phyloP scores from a whole-genome alignment of 1,140 invertebrate species.

The Popillia japonica region DNA sequence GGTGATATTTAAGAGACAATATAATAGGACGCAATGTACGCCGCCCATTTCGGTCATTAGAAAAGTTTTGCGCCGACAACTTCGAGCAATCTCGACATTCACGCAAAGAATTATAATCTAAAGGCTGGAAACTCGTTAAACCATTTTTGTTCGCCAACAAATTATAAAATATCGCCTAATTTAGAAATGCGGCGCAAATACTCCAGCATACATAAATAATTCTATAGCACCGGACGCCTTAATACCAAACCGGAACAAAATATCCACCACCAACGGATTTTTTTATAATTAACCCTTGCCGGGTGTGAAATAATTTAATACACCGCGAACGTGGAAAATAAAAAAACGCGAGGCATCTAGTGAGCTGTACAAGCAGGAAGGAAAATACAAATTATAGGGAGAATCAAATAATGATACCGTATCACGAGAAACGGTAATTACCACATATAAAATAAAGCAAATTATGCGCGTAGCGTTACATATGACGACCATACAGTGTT shows the following conservation, averaged over 20 bases:
- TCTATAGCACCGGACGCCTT: neutral
- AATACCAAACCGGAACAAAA: neutral
- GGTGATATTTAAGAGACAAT: too few species aligned
- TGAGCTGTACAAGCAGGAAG: neutral
- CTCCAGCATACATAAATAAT: neutral
- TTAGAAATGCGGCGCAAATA: neutral
- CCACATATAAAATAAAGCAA: conserved; percentile 2
- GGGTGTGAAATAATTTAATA: neutral
- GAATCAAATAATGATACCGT: conserved; percentile 3
- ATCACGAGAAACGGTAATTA: conserved; percentile 13
- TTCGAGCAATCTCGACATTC: too few species aligned
- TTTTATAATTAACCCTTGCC: neutral
- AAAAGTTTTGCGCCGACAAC: too few species aligned
- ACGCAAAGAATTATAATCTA: neutral
- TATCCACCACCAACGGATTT: neutral
- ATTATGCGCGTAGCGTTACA: neutral
- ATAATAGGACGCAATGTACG: too few species aligned
- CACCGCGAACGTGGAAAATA: neutral
- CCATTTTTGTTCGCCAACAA: neutral
- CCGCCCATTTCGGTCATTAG: too few species aligned
- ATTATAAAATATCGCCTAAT: neutral
- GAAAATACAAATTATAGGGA: neutral
- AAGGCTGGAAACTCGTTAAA: neutral
- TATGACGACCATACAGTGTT: neutral
- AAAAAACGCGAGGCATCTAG: neutral